A percentile compares a stretch with the other conserved stretches of the same genome.
These are phyloP conservation scores for Acromyrmex echinatior DNA, from an alignment of 1,140 invertebrate species.

Conservation along the genomic window DNA sequence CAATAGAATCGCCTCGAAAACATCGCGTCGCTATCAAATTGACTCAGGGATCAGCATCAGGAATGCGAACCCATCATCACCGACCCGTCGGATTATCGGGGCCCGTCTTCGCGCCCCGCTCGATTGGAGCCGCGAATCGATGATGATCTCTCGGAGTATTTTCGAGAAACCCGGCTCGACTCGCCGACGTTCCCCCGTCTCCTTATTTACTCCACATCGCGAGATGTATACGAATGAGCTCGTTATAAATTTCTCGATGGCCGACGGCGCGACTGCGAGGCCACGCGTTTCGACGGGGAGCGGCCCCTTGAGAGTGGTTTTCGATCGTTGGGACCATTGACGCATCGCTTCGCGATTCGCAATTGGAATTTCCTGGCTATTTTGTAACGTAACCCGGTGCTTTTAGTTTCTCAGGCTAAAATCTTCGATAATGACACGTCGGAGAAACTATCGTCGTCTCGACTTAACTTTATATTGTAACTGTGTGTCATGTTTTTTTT, in stretches of 20 bases:
- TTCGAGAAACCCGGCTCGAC: slow-evolving; percentile 36
- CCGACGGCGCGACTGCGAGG: slow-evolving; percentile 22
- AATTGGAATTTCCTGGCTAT: slow-evolving; percentile 52
- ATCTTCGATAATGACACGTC: slow-evolving; percentile 10
- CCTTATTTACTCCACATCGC: slow-evolving; percentile 49
- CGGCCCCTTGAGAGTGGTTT: slow-evolving; percentile 1
- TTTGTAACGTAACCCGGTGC: slow-evolving; percentile 24
- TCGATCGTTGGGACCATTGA: slow-evolving; percentile 18
- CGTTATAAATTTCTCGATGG: slow-evolving; percentile 55
- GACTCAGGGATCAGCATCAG: slow-evolving; percentile 47
- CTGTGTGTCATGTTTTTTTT: not conserved
- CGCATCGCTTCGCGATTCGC: slow-evolving; percentile 30
- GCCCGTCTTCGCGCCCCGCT: slow-evolving; percentile 55
- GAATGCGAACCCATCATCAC: slow-evolving; percentile 69
- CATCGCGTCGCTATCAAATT: slow-evolving; percentile 44
- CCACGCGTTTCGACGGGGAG: slow-evolving; percentile 15
- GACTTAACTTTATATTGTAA: not conserved
- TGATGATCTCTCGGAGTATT: slow-evolving; percentile 36
- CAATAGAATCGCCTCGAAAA: slow-evolving; percentile 40
- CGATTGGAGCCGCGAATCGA: slow-evolving; percentile 34
- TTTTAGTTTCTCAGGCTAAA: not conserved
- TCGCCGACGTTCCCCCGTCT: not conserved
- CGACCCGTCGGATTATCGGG: slow-evolving; percentile 59
- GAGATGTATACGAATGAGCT: slow-evolving; percentile 59
- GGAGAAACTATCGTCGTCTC: slow-evolving; percentile 1